Evolutionary conservation across 2,113 vertebrate genomes (phyloP).

Genomic region (Hystrix brachyura): DNA sequence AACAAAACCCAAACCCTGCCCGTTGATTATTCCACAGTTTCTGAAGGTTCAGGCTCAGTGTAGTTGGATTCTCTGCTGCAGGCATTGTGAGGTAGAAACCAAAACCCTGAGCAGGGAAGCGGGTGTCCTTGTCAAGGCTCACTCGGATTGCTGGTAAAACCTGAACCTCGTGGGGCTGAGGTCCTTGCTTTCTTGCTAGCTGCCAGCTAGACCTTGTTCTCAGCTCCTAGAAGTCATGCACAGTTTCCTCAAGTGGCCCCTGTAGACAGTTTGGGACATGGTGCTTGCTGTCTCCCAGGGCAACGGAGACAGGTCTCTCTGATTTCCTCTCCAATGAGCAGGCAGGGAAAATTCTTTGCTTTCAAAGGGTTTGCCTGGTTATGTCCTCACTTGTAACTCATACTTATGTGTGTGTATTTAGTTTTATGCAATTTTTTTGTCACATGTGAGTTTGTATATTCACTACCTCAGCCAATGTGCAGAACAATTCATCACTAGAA

Average conservation of each 20-base stretch:
- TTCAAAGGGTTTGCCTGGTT: not conserved
- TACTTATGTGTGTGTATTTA: not conserved
- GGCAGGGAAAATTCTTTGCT: not conserved
- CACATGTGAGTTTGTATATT: not conserved
- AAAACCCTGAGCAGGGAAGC: not conserved
- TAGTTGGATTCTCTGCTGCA: not conserved
- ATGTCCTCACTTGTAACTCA: not conserved
- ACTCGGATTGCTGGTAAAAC: not conserved
- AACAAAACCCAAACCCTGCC: not conserved
- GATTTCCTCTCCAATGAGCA: not conserved
- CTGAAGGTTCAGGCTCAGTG: not conserved
- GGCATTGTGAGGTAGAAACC: not conserved
- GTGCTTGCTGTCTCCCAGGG: not conserved
- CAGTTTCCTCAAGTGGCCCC: not conserved
- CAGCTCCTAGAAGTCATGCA: not conserved
- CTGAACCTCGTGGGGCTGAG: not conserved
- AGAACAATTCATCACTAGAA: not conserved
- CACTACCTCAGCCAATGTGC: not conserved
- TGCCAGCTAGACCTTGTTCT: not conserved
- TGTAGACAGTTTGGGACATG: not conserved
- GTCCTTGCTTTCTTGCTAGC: not conserved
- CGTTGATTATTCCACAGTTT: not conserved
- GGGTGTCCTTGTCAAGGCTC: not conserved
- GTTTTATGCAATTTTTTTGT: not conserved
- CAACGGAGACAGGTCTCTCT: not conserved